Evolutionary conservation across 2,888 invertebrate genomes (phyloP).

Genomic region (Coecobrya sp.): DNA sequence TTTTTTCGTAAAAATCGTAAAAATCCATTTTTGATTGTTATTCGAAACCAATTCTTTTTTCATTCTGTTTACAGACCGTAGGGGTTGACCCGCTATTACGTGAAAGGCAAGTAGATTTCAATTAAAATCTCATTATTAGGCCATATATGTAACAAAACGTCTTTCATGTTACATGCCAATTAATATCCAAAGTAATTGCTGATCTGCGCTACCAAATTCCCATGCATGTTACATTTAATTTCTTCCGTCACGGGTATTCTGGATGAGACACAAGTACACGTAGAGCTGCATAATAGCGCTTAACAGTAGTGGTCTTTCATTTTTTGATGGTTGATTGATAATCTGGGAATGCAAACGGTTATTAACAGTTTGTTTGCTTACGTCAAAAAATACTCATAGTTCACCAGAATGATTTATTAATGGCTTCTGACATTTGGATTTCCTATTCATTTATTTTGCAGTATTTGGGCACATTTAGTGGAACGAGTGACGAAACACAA

Average conservation of each 20-base stretch:
- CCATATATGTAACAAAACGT: neutral
- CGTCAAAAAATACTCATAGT: neutral
- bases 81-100: conserved; percentile 96
- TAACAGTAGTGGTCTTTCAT: neutral
- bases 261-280: too few species aligned
- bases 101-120: conserved; percentile 89
- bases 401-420: neutral
- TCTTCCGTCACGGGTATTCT: neutral
- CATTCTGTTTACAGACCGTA: conserved; percentile 91
- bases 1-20: neutral
- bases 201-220: neutral
- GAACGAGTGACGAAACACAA: conserved; percentile 96
- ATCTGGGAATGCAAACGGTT: neutral
- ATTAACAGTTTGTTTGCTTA: neutral
- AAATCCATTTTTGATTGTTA: conserved; percentile 9
- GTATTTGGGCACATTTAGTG: conserved; percentile 97
- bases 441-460: conserved; percentile 87
- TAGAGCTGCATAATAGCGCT: too few species aligned
- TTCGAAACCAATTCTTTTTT: conserved; percentile 90
- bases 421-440: too few species aligned
- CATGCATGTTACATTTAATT: neutral
- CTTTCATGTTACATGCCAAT: neutral
- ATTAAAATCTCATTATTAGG: too few species aligned
- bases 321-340: neutral
- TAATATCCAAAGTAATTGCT: neutral